Base-by-base conservation (phyloP, 2,113 vertebrate genomes). In the Tachysurus vachellii region DNA sequence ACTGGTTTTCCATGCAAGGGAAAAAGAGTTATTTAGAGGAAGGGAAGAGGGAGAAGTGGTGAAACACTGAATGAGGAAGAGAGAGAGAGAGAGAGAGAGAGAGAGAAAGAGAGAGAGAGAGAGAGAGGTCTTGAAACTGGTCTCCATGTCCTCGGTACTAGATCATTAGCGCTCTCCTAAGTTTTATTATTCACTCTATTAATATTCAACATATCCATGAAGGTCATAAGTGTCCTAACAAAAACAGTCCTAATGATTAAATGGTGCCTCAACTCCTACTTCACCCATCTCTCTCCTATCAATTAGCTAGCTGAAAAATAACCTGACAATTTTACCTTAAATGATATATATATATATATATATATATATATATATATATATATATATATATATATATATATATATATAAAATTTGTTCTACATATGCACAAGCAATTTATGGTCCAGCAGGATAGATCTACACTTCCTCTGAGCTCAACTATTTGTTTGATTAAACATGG, bases 181-280 rank as follows among this genome's bases (percentile, higher is more conserved):
- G 89, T 91, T 91, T 86, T 88, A 86, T 89, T 88, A 90, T 90
- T 91, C 87, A 84, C 86, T 82, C 80, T 85, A 92, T 92, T 91
- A 92, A 92, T 90, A 92, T 91, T 91, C 87, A 92, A 87, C 86
- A 88, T 81, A 80, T 89, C 85, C 84, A 62, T 59, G 82, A 82
- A 90, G 89, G 90, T 90, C 87, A 79, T 31, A 75, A 36, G 42
- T 86, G 89, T 85, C 83, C 87, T 86, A 91, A 88, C 87, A 92
- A 90, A 90, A 91, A 90, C 85, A 83, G 84, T 61, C 44, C 50
- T 89, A 87, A 88, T 87, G 79, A 90, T 89, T 89, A 91, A 90
- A 90, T 89, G 82, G 88, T 83, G 76, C 57, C 44, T 53, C 79
- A 66, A 80, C 28, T 84, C 80, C 80, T 80, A 82, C 36, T 83